Conservation (phyloP, 1,140 invertebrate species). For the Drosophila hydei region DNA sequence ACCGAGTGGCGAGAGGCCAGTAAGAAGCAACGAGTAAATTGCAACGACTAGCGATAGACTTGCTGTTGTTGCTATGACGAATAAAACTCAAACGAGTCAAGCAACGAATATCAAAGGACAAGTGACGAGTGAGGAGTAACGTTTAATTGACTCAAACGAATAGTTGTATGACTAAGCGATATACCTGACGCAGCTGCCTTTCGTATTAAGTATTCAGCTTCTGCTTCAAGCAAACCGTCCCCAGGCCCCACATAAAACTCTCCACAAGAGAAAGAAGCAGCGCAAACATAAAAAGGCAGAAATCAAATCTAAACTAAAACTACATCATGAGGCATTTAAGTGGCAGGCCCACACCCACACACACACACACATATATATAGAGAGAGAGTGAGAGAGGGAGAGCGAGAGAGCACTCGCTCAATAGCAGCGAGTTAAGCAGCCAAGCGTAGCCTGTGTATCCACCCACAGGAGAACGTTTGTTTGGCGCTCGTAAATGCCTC, state of each 20-base stretch:
- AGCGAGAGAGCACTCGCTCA: neutral
- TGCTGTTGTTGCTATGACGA: too few species aligned
- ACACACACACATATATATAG: conserved; percentile 5
- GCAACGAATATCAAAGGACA: too few species aligned
- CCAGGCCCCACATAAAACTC: conserved; percentile 15
- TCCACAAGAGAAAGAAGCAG: neutral
- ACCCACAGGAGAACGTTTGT: conserved; percentile 54
- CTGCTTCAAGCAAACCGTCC: conserved; percentile 3
- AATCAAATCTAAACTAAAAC: conserved; percentile 67
- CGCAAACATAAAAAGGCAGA: conserved; percentile 3
- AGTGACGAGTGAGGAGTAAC: too few species aligned
- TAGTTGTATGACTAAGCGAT: too few species aligned
- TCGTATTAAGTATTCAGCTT: neutral
- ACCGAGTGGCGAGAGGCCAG: neutral
- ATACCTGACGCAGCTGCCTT: too few species aligned
- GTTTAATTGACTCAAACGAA: too few species aligned
- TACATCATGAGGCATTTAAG: conserved; percentile 71
- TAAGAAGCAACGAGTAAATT: too few species aligned
- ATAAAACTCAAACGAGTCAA: too few species aligned
- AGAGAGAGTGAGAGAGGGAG: neutral
- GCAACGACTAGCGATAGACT: too few species aligned
- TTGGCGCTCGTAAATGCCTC: conserved; percentile 77
- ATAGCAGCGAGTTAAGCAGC: too few species aligned
- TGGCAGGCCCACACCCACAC: conserved; percentile 44
- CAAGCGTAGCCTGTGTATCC: conserved; percentile 22